Percentiles rank a stretch among this genome's conserved stretches.
phyloP scores from a whole-genome alignment of 1,140 invertebrate genomes.

The Drosophila jambulina region DNA sequence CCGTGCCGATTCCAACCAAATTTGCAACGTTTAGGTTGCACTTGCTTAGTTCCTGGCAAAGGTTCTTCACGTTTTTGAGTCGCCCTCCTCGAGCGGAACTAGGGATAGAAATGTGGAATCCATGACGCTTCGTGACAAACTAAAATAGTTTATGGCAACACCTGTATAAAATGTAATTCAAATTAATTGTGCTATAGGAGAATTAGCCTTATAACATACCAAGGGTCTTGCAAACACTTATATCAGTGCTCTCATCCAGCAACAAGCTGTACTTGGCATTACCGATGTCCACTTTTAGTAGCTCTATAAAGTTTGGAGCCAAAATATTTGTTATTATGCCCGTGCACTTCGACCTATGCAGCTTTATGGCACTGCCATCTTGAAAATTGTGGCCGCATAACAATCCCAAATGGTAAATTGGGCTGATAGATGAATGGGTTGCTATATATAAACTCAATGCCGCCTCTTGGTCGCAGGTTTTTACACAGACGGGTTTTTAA shows the following conservation, averaged over 20 bases:
- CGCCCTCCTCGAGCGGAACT: slow-evolving; percentile 13
- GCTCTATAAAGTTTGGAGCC: not conserved
- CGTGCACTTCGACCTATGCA: too few species aligned
- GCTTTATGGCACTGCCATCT: too few species aligned
- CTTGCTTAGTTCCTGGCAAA: slow-evolving; percentile 16
- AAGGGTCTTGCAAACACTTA: slow-evolving; percentile 1
- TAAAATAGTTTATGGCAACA: slow-evolving; percentile 27
- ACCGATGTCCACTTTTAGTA: not conserved
- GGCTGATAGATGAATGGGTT: not conserved
- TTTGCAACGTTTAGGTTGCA: slow-evolving; percentile 20
- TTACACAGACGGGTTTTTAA: not conserved
- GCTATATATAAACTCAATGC: not conserved
- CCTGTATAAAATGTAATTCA: slow-evolving; percentile 7
- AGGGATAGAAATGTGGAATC: slow-evolving; percentile 18
- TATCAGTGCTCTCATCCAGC: not conserved
- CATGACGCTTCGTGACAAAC: slow-evolving; percentile 6
- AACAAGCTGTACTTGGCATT: not conserved
- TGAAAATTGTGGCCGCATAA: too few species aligned
- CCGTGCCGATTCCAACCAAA: slow-evolving; percentile 17
- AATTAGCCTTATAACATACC: slow-evolving; percentile 5
- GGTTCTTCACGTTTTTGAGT: slow-evolving; percentile 17
- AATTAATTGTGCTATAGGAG: slow-evolving; percentile 4
- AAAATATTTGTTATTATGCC: not conserved
- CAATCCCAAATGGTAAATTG: not conserved
- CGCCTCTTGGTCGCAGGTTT: not conserved